A percentile compares a stretch with the other conserved stretches of the same genome.
Evolutionary conservation across 2,888 invertebrate species (phyloP).

Genomic region (Dynastes tityus): DNA sequence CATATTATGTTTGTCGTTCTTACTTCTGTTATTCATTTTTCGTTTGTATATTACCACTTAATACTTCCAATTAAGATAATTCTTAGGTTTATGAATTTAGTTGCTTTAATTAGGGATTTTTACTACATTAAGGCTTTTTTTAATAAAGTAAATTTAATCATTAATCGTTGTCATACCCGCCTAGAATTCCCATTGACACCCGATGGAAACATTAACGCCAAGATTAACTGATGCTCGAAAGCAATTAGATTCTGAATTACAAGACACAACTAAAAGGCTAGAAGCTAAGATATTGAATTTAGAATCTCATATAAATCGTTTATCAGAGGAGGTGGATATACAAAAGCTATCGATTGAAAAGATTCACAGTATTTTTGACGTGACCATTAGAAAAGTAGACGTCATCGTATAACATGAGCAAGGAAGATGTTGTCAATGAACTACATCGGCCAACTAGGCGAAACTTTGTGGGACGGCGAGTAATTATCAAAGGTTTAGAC

Average conservation of each 20-base stretch:
- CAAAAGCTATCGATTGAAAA: not conserved
- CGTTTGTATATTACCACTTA: no score
- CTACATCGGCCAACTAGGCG: conserved; percentile 62
- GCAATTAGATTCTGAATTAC: not conserved
- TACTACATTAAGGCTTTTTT: not conserved
- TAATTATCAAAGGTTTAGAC: conserved; percentile 32
- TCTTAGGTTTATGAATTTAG: no score
- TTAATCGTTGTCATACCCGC: not conserved
- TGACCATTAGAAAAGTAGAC: not conserved
- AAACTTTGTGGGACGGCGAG: conserved; percentile 57
- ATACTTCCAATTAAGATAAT: no score
- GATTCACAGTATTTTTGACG: not conserved
- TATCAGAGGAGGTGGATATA: no score
- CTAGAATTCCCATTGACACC: not conserved
- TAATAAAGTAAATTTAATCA: not conserved
- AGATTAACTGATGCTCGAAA: not conserved
- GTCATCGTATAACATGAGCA: not conserved
- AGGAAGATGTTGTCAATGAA: conserved; percentile 57
- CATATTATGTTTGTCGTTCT: no score
- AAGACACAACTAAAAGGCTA: no score
- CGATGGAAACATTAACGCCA: not conserved
- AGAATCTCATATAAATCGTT: no score
- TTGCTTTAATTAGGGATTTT: no score
- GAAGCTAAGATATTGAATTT: no score
- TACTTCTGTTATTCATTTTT: no score